Base-by-base conservation (phyloP, 2,888 invertebrate species). In the Ectemnius continuus region DNA sequence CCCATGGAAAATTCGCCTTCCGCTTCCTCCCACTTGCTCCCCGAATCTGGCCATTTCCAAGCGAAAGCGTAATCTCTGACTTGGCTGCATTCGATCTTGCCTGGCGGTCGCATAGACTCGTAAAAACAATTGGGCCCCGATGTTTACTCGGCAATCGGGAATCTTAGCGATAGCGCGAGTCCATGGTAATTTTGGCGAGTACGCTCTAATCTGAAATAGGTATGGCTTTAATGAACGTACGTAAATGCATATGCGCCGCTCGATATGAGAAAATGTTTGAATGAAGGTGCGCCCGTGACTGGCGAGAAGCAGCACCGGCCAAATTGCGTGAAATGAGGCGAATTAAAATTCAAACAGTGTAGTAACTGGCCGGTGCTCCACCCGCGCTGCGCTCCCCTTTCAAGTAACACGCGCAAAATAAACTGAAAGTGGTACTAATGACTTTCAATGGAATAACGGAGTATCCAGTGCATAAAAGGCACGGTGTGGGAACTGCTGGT, bases 1-100 rank as follows among this genome's bases (percentile, higher is more conserved):
- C 82, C 66, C 75, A 75, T 74, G 73, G 79, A 78, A 83, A 78
- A 83, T 77, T 73, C 75, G 72, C 75, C 68, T 23, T 82, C 66
- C 65, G 56, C 66, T 59, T 62, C 66, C 67, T 36, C 36, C 11
- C 65, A 28, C 64, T 47, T 57, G 47, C 47, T 16, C n/a, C 48
- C 16, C 4, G 16, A 52, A 36, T 36, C 36, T 36, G 8, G 1
- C 36, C 36, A 36, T 36, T 36, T 11, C 52, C 11, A 52, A 8
- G 13, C 52, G 13, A 48, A 28, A 73, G 36, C 64, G 75, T 77
- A 81, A 81, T 81, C 52, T 52, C n/a, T 16, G 60, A 67, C 26
- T 20, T 4, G 61, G 59, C 64, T 67, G 45, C 60, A 61, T 62
- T 48, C 58, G 26, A 75, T 58, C 73, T 75, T 61, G 64, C 75